A percentile compares a stretch with the other conserved stretches of the same genome.
These are phyloP conservation scores for Anguilla pacifica DNA, from an alignment of 2,797 vertebrate genomes.

Conservation along the genomic window DNA sequence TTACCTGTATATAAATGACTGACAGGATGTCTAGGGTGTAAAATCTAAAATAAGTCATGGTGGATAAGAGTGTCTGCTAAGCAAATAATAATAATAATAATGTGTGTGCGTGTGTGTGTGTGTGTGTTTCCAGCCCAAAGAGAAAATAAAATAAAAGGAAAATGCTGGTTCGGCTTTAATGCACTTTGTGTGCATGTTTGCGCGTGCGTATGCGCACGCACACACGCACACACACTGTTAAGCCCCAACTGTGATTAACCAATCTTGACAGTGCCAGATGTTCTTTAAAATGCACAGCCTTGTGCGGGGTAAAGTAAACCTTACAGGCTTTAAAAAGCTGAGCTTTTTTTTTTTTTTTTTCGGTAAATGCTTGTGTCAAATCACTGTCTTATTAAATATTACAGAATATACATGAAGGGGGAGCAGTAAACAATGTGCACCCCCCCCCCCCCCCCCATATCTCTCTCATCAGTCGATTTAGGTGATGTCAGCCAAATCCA, in stretches of 20 bases:
- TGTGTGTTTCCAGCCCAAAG: neutral
- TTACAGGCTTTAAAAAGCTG: slow-evolving; percentile 32
- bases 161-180: slow-evolving; percentile 12
- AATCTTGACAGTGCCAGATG: slow-evolving; percentile 45
- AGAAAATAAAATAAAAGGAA: neutral
- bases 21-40: neutral
- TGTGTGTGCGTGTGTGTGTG: neutral
- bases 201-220: neutral
- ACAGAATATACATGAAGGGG: slow-evolving; percentile 13
- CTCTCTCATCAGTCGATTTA: neutral
- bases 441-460: neutral
- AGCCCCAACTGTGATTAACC: slow-evolving; percentile 41
- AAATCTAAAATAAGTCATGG: neutral
- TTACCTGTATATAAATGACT: neutral
- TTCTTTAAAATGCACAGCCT: slow-evolving; percentile 33
- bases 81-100: neutral
- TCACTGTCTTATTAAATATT: slow-evolving; percentile 38
- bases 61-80: neutral
- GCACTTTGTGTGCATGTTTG: slow-evolving; percentile 10
- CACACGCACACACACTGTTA: slow-evolving; percentile 16
- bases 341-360: slow-evolving; percentile 21
- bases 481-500: slow-evolving; percentile 7
- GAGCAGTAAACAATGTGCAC: slow-evolving; percentile 8
- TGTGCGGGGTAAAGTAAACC: slow-evolving; percentile 32
- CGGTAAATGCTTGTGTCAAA: slow-evolving; percentile 31